phyloP scores from a whole-genome alignment of 1,140 invertebrate genomes.

The Cyrtorhinus lividipennis region DNA sequence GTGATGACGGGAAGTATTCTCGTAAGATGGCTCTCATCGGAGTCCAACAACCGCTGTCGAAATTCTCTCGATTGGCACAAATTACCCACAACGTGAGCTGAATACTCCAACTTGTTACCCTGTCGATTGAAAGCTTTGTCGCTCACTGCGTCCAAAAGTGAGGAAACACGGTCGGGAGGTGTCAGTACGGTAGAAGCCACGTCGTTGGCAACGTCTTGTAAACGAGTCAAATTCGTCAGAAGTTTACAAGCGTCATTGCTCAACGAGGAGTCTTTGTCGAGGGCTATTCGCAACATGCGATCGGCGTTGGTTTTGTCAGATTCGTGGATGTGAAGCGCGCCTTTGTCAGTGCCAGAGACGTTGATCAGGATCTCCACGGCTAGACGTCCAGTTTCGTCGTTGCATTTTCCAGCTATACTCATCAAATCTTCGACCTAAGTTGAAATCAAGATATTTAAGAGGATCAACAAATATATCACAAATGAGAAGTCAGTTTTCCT shows the following conservation, averaged over 20 bases:
- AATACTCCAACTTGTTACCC: conserved; percentile 8
- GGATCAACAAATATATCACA: too few relatives aligned
- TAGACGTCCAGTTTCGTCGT: not conserved
- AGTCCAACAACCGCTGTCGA: not conserved
- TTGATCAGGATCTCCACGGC: conserved; percentile 9
- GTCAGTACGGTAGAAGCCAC: not conserved
- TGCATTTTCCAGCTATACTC: not conserved
- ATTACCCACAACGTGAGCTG: conserved; percentile 16
- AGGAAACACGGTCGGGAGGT: not conserved
- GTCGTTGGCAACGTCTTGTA: too few relatives aligned
- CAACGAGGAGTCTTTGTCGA: not conserved
- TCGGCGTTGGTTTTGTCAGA: not conserved
- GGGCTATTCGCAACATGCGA: not conserved
- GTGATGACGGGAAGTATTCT: conserved; percentile 7
- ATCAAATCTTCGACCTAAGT: not conserved
- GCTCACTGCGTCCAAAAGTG: not conserved
- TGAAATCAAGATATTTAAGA: not conserved
- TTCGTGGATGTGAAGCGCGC: not conserved
- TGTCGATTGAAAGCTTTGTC: conserved; percentile 10
- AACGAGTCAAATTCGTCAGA: not conserved
- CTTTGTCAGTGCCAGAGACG: conserved; percentile 1
- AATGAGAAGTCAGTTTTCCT: too few relatives aligned
- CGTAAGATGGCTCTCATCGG: not conserved
- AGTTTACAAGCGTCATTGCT: conserved; percentile 1
- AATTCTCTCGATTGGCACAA: conserved; percentile 14